These are phyloP conservation scores for Idaea dimidiata DNA, from an alignment of 2,888 invertebrate genomes.

Conservation along the genomic window DNA sequence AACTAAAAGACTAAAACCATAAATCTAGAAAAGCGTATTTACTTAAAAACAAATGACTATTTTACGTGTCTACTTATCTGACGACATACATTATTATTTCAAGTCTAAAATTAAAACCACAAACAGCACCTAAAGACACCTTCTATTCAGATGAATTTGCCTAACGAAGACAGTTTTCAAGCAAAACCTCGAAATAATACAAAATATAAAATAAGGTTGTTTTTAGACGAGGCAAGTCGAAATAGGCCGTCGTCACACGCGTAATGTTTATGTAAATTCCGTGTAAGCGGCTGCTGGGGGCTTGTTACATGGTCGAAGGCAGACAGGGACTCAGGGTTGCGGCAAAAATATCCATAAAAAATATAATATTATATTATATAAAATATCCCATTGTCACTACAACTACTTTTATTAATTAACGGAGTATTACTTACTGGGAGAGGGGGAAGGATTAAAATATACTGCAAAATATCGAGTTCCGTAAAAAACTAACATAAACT, in stretches of 20 bases:
- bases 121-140: background rate
- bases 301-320: conserved; percentile 11
- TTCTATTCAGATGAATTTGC: background rate
- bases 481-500: too few relatives aligned
- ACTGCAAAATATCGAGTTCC: too few relatives aligned
- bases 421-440: too few relatives aligned
- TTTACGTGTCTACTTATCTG: background rate
- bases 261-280: conserved; percentile 32
- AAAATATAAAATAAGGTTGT: conserved; percentile 12
- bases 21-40: too few relatives aligned
- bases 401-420: too few relatives aligned
- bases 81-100: background rate
- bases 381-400: too few relatives aligned
- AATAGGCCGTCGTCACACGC: conserved; percentile 18
- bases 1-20: too few relatives aligned
- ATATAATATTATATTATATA: too few relatives aligned
- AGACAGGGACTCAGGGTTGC: conserved; percentile 2
- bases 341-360: background rate
- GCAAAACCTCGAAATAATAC: conserved; percentile 1
- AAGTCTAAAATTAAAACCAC: background rate
- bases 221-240: conserved; percentile 11
- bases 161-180: background rate
- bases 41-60: too few relatives aligned
- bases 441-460: too few relatives aligned
- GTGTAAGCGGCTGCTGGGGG: conserved; percentile 27